phyloP scores from a whole-genome alignment of 2,888 invertebrate genomes.

The Glomeris marginata region DNA sequence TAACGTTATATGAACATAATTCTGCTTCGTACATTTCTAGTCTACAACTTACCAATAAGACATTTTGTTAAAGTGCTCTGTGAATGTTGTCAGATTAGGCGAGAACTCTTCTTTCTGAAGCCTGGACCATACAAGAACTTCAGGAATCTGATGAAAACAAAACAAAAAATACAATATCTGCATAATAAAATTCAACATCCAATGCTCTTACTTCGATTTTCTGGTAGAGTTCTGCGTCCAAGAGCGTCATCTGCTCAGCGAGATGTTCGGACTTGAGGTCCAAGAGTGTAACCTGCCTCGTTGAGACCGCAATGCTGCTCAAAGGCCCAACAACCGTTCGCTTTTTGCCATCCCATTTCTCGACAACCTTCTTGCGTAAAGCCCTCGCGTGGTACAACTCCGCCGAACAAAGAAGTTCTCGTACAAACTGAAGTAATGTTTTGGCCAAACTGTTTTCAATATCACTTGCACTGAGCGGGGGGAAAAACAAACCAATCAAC shows the following conservation, averaged over 20 bases:
- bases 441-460: constrained; percentile 62
- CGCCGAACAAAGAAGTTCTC: constrained; percentile 78
- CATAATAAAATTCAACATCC: not conserved
- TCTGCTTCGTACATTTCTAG: not conserved
- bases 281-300: constrained; percentile 49
- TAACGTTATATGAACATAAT: not conserved
- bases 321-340: constrained; percentile 35
- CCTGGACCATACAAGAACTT: constrained; percentile 91
- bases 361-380: constrained; percentile 73
- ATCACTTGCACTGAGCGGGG: constrained; percentile 55
- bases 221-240: constrained; percentile 89
- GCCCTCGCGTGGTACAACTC: constrained; percentile 84
- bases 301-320: constrained; percentile 40
- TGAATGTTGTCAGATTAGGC: constrained; percentile 90
- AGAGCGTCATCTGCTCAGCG: constrained; percentile 94
- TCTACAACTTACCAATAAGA: constrained; percentile 67
- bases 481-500: too few species aligned
- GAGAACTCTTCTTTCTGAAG: constrained; percentile 95
- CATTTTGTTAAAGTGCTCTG: constrained; percentile 99
- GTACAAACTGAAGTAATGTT: constrained; percentile 81
- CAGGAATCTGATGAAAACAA: constrained; percentile 50
- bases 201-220: constrained; percentile 54
- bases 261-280: constrained; percentile 90
- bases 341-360: constrained; percentile 51
- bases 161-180: not conserved